A percentile compares a stretch with the other conserved stretches of the same genome.
phyloP scores from a whole-genome alignment of 2,113 vertebrate genomes.

The Myiopsitta monachus region DNA sequence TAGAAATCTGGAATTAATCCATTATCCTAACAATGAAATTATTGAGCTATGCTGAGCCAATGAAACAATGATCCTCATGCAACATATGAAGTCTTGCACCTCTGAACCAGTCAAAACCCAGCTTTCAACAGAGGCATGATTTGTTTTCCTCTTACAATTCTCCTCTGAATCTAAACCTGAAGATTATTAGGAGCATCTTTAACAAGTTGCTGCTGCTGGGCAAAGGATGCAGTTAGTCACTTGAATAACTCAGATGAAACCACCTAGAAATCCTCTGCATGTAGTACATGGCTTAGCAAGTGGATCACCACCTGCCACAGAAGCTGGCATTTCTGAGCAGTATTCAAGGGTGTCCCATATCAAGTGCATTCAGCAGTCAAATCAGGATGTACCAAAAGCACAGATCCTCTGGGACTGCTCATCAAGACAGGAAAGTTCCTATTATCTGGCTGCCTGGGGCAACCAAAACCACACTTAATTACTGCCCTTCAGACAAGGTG shows the following conservation, averaged over 20 bases:
- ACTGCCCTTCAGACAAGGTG: slow-evolving; percentile 59
- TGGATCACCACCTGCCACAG: not conserved
- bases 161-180: not conserved
- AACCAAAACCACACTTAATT: slow-evolving; percentile 56
- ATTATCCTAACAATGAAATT: not conserved
- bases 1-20: not conserved
- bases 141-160: not conserved
- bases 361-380: not conserved
- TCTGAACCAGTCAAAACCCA: not conserved
- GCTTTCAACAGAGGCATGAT: not conserved
- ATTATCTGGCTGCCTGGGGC: slow-evolving; percentile 62
- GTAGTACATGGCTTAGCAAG: not conserved
- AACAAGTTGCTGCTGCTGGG: not conserved
- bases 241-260: not conserved
- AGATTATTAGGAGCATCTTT: not conserved
- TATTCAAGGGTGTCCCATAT: not conserved
- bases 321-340: not conserved
- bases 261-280: not conserved
- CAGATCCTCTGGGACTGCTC: slow-evolving; percentile 32
- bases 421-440: slow-evolving; percentile 57
- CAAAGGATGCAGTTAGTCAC: not conserved
- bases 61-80: not conserved
- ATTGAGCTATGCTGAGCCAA: not conserved
- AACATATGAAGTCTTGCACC: not conserved
- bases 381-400: slow-evolving; percentile 27